These are phyloP conservation scores for Torymus texanus DNA, from an alignment of 2,888 invertebrate species.

Conservation along the genomic window DNA sequence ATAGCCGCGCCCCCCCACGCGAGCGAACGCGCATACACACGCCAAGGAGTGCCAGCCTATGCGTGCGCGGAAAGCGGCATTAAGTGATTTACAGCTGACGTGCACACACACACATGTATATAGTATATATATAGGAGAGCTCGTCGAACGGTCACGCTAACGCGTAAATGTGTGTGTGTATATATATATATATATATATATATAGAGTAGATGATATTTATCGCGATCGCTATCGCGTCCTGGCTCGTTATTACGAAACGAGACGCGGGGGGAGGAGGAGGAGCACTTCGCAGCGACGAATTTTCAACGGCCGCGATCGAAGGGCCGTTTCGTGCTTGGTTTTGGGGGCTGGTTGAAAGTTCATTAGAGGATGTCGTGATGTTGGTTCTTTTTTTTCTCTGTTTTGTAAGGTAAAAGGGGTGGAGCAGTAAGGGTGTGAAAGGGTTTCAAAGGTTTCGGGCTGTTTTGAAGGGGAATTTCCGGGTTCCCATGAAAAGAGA, in stretches of 20 bases:
- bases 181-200: not conserved
- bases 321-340: too few relatives aligned
- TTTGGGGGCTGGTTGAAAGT: too few relatives aligned
- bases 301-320: too few relatives aligned
- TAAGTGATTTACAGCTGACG: constrained; percentile 57
- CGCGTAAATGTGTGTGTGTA: not conserved
- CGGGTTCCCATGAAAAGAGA: too few relatives aligned
- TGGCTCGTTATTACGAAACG: constrained; percentile 42
- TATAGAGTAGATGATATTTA: constrained; percentile 41
- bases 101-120: constrained; percentile 9
- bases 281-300: too few relatives aligned
- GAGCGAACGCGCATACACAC: too few relatives aligned
- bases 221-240: constrained; percentile 45
- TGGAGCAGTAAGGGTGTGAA: too few relatives aligned
- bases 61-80: constrained; percentile 55
- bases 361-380: too few relatives aligned
- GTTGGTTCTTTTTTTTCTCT: too few relatives aligned
- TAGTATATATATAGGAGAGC: not conserved
- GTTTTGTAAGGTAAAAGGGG: too few relatives aligned
- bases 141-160: constrained; percentile 42
- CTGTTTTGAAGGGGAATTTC: too few relatives aligned
- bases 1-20: not conserved
- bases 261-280: not conserved
- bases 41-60: not conserved
- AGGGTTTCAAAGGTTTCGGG: too few relatives aligned